phyloP scores from a whole-genome alignment of 2,888 invertebrate species.

The Chromoteleia sp. region DNA sequence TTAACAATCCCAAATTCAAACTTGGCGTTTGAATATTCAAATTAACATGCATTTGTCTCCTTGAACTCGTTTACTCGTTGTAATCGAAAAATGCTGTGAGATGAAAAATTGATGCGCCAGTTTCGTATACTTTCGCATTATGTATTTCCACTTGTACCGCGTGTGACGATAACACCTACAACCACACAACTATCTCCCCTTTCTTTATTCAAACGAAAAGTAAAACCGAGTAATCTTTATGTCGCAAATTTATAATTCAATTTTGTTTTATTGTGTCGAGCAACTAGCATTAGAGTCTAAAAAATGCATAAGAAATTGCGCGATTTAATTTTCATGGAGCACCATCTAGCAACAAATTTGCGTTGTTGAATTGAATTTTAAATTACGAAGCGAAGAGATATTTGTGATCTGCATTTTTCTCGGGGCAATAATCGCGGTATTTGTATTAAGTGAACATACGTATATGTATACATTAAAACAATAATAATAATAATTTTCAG shows the following conservation, averaged over 20 bases:
- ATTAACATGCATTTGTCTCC: no score
- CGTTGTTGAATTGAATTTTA: conserved; percentile 20
- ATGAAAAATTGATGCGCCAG: background rate
- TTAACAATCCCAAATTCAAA: no score
- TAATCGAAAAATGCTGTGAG: background rate
- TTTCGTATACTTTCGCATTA: background rate
- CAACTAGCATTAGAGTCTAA: conserved; percentile 52
- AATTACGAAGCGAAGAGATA: conserved; percentile 25
- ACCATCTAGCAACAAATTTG: conserved; percentile 9
- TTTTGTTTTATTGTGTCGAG: conserved; percentile 32
- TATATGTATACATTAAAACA: conserved; percentile 49
- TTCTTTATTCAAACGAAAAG: conserved; percentile 5
- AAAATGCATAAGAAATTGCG: background rate
- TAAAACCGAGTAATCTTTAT: conserved; percentile 18
- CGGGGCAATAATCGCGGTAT: conserved; percentile 41
- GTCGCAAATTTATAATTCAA: background rate
- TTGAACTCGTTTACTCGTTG: no score
- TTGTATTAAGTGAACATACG: conserved; percentile 52
- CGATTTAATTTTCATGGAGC: conserved; percentile 12
- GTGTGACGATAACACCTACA: conserved; percentile 2
- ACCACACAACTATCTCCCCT: background rate
- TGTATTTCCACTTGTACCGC: conserved; percentile 18
- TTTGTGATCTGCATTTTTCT: conserved; percentile 49
- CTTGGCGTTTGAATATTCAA: no score
- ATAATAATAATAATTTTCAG: conserved; percentile 53